These are phyloP conservation scores for Hyposoter didymator DNA, from an alignment of 2,888 invertebrate species.

Conservation along the genomic window DNA sequence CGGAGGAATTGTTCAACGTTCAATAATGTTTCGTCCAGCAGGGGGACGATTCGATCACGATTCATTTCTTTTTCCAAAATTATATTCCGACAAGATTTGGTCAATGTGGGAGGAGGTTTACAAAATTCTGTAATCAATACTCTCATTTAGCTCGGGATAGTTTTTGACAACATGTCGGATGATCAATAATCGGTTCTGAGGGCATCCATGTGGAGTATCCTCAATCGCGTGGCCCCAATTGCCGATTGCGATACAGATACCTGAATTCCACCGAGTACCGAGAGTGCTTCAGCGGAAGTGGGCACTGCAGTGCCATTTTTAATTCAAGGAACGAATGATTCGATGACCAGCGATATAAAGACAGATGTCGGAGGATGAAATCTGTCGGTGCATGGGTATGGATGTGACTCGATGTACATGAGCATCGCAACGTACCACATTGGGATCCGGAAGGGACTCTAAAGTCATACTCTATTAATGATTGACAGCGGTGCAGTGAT, in stretches of 20 bases:
- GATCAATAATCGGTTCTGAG: not conserved
- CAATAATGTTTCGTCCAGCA: not conserved
- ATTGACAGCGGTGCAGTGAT: not conserved
- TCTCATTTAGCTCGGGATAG: not conserved
- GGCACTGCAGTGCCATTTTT: constrained; percentile 30
- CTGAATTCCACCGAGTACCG: constrained; percentile 9
- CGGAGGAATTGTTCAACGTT: not conserved
- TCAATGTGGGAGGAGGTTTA: not conserved
- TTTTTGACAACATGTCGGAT: not conserved
- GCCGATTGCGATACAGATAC: not conserved
- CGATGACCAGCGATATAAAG: constrained; percentile 23
- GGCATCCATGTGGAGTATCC: not conserved
- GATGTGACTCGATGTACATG: constrained; percentile 14
- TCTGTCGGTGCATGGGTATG: not conserved
- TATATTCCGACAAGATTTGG: not conserved
- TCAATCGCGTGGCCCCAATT: not conserved
- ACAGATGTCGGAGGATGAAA: constrained; percentile 7
- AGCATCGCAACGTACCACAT: constrained; percentile 1
- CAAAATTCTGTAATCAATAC: not conserved
- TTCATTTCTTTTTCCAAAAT: not conserved
- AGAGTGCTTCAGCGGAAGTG: constrained; percentile 39
- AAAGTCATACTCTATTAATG: not conserved
- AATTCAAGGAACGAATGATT: constrained; percentile 23
- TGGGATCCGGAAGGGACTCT: constrained; percentile 32
- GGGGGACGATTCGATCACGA: not conserved